Base-by-base conservation (phyloP, 2,888 invertebrate species). In the Hololepta plana region DNA sequence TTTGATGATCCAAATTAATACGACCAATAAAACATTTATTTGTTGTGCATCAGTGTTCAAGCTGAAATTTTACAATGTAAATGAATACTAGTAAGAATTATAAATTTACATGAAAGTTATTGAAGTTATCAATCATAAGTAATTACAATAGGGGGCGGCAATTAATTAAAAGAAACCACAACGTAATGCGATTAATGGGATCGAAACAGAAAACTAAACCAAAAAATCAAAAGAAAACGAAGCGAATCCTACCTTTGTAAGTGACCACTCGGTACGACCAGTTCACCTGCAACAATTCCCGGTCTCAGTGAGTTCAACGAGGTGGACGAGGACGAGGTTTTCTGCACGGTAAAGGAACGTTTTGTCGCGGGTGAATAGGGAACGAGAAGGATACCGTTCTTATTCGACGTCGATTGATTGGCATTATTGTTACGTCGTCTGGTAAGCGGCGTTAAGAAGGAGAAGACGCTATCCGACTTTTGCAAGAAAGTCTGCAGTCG, bases 391-490 rank as follows among this genome's bases (percentile, higher is more conserved):
- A 35, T 33, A 30, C 35, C 37, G 16, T 34, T 38, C 16, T 36
- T 33, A n/a, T 32, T 38, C 5, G 45, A 44, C 2, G 45, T 44
- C 14, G 44, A 45, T 12, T 42, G 40, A 27, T 38, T 36, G 13
- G 31, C 30, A 12, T 32, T 30, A 10, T 27, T 28, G 22, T 17
- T 31, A 29, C 44, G 43, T 9, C 67, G 44, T 43, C 62, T 59
- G 29, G 64, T 61, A 21, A 64, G 54, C 25, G 69, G 69, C 30
- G 69, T 68, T 35, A 67, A 47, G 41, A 67, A 67, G 32, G 60
- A 60, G 46, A 66, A 62, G 32, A 67, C 42, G 41, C 60, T 44
- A 27, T 51, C 48, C 3, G 49, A 44, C 31, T 44, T 42, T 27
- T 48, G 46, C 20, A 42, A 39, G 30, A 40, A 40, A 32, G 40